A percentile compares a stretch with the other conserved stretches of the same genome.
Evolutionary conservation across 2,888 invertebrate genomes (phyloP).

Genomic region (Strigamia maritima): DNA sequence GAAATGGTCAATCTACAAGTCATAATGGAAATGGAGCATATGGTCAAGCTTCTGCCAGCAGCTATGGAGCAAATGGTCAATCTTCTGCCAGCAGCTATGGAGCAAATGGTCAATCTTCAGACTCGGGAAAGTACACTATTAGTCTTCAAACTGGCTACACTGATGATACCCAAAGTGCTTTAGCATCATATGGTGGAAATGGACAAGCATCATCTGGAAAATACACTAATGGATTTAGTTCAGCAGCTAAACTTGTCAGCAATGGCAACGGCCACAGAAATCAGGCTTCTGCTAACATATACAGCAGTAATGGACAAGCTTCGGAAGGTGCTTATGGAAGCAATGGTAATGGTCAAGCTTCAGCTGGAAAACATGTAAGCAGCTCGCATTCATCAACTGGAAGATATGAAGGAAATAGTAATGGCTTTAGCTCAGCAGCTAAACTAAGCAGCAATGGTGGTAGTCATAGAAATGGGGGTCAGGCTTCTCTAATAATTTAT

Average conservation of each 20-base stretch:
- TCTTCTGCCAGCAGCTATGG: not conserved
- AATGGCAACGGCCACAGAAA: not conserved
- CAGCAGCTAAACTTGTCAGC: not conserved
- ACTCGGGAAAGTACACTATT: not conserved
- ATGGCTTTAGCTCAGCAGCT: slow-evolving; percentile 3
- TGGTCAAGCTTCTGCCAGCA: not conserved
- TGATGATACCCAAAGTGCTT: not conserved
- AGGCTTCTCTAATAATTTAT: not conserved
- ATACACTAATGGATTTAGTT: not conserved
- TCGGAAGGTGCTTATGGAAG: not conserved
- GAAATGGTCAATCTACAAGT: not conserved
- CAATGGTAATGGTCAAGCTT: slow-evolving; percentile 1
- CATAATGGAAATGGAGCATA: not conserved
- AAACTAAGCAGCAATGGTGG: not conserved
- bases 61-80: not conserved
- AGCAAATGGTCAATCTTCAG: not conserved
- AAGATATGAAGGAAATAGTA: not conserved
- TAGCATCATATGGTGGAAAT: not conserved
- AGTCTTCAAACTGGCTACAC: not conserved
- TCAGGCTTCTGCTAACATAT: not conserved
- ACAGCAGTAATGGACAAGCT: not conserved
- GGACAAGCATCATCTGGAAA: not conserved
- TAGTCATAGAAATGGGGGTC: not conserved
- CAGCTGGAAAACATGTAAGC: not conserved
- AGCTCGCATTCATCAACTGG: not conserved